Conservation (phyloP, 2,113 vertebrate genomes). For the Phaetusa simplex region DNA sequence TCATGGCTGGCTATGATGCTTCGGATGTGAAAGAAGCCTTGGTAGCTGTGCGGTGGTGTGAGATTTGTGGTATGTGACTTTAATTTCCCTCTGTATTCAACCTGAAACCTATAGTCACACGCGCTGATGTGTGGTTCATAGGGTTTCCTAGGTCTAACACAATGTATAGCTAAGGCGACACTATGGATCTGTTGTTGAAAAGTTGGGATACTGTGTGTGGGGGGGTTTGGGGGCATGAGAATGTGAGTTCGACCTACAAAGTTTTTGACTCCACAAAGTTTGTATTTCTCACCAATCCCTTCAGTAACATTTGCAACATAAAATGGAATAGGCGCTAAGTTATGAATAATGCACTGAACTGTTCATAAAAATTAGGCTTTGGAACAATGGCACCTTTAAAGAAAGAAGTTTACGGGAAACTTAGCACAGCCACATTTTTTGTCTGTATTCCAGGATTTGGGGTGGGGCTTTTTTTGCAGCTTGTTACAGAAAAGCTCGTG, state of each 20-base stretch:
- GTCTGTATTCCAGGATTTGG: neutral
- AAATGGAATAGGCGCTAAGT: neutral
- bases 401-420: neutral
- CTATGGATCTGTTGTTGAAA: neutral
- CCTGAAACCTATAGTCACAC: neutral
- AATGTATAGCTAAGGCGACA: neutral
- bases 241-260: neutral
- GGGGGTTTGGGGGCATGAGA: neutral
- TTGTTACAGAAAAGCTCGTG: neutral
- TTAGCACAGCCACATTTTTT: neutral
- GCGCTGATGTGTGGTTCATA: neutral
- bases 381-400: neutral
- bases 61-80: neutral
- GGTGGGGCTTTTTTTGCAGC: neutral
- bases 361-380: neutral
- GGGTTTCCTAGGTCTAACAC: neutral
- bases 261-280: neutral
- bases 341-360: neutral
- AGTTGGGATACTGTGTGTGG: neutral
- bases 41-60: accelerated
- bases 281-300: neutral
- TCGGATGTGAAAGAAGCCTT: neutral
- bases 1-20: neutral
- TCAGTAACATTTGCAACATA: neutral
- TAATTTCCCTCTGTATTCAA: neutral